Conservation (phyloP, 2,797 vertebrate genomes). For the Enteromius unitaeniatus region DNA sequence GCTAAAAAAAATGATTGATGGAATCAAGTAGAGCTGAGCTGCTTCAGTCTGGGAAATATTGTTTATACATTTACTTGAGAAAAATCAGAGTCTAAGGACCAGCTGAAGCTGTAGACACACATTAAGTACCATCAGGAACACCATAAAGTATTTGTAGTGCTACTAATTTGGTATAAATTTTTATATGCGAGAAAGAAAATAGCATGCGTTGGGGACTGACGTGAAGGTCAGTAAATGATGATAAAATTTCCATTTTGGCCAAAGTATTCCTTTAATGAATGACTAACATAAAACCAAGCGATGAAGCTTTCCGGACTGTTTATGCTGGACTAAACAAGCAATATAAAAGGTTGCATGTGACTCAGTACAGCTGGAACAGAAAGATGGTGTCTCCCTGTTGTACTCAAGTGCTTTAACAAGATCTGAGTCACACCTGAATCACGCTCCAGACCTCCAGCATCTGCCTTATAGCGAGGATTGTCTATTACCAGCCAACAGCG, state of each 20-base stretch:
- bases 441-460: conserved; percentile 12
- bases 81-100: too few relatives aligned
- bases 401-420: neutral
- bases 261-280: conserved; percentile 21
- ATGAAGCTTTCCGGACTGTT: neutral
- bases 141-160: too few relatives aligned
- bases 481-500: neutral
- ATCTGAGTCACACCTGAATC: conserved; percentile 42
- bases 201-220: neutral
- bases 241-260: conserved; percentile 55
- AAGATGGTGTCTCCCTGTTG: neutral
- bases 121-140: too few relatives aligned
- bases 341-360: neutral
- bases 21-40: too few relatives aligned
- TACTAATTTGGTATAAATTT: neutral
- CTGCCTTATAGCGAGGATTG: neutral
- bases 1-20: too few relatives aligned
- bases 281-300: conserved; percentile 1
- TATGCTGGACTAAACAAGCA: neutral
- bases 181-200: neutral
- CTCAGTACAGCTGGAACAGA: neutral
- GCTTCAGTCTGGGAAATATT: too few relatives aligned
- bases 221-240: neutral
- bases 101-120: too few relatives aligned
- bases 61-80: too few relatives aligned